Evolutionary conservation across 2,113 vertebrate species (phyloP).

Genomic region (Serranochromis macrocephalus): DNA sequence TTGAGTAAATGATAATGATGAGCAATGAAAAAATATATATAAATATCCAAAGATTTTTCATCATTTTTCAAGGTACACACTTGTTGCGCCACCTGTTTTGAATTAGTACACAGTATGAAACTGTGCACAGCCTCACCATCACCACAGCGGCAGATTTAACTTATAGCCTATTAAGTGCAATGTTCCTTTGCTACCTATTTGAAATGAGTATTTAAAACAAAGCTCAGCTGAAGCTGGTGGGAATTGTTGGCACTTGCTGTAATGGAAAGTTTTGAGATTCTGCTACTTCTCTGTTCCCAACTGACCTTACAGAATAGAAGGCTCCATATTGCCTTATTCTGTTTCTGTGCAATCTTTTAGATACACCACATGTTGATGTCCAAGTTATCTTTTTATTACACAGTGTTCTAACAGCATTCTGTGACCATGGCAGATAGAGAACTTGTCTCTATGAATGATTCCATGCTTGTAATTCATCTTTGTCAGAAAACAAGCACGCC

Average conservation of each 20-base stretch:
- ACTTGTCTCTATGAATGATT: not conserved
- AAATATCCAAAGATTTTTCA: not conserved
- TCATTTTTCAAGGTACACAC: not conserved
- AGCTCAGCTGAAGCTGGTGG: not conserved
- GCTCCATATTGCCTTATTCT: not conserved
- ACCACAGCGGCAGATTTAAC: not conserved
- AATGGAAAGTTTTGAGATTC: not conserved
- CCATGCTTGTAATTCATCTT: not conserved
- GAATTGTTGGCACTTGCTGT: not conserved
- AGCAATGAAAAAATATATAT: accelerated
- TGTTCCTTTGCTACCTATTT: not conserved
- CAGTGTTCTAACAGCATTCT: not conserved
- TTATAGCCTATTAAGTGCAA: not conserved
- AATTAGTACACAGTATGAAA: not conserved
- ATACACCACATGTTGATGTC: not conserved
- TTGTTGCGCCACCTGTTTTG: not conserved
- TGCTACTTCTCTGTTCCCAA: not conserved
- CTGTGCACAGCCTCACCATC: not conserved
- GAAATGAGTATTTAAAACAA: not conserved
- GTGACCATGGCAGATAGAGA: not conserved
- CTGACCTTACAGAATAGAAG: not conserved
- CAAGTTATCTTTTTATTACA: not conserved
- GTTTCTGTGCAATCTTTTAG: not conserved
- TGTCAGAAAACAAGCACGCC: not conserved
- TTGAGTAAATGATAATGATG: not conserved